Base-by-base conservation (phyloP, 2,888 invertebrate species). In the Phyto melanocephala region DNA sequence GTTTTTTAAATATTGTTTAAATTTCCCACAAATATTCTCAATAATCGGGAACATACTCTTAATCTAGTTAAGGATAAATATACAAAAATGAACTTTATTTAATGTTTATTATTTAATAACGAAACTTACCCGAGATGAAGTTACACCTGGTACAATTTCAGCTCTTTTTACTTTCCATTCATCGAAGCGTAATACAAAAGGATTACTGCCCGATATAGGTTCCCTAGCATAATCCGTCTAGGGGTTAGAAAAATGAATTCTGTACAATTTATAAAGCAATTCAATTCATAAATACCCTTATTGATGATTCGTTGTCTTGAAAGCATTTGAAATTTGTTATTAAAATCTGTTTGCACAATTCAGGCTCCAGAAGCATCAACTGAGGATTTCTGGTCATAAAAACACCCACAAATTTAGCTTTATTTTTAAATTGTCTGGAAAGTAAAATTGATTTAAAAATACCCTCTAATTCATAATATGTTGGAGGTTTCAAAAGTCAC, bases 61-160 rank as follows among this genome's bases (percentile, higher is more conserved):
- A 4, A 84, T 80, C 72, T 72, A 37, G 15, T 22, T 13, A n/a
- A 17, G 3, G 28, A 20, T 28, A 62, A 22, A 37, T 1, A 17
- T 7, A 10, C 7, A 4, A 42, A 42, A 40, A n/a, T 7, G n/a
- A 4, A 28, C n/a, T 63, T 13, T 17, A 28, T 11, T 42, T 8
- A 8, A 15, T 28, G 0, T 0, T 45, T 13, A 17, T 20, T 8
- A 24, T 13, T 24, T n/a, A n/a, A 2, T 8, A 0, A 24, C 13
- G 15, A 15, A 3, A 70, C 88, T 28, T 28, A 62, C 91, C 83
- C 92, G 92, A 37, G 90, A 92, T 8, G 90, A 87, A 0, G 93
- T 92, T 17, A 93, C 91, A 3, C 91, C 91, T 0, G 92, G 91
- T 0, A 92, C 92, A 11, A 92, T 85, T 75, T 92, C 91, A 0